Base-by-base conservation (phyloP, 2,888 invertebrate species). In the Imbricaverruca yamaguchii region DNA sequence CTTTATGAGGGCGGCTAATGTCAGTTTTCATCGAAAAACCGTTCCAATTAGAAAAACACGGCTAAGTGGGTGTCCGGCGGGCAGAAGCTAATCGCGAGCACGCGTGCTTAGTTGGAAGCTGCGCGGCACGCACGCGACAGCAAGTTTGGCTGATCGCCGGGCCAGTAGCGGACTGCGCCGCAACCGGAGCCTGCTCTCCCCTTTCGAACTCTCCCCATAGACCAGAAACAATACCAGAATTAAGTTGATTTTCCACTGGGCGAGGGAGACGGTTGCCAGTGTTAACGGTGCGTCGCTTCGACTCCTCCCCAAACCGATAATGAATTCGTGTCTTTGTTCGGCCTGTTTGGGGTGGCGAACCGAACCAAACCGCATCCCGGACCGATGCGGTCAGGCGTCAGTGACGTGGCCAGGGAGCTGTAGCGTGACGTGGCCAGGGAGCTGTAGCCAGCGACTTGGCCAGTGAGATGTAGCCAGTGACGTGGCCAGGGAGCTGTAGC, bases 11-110 rank as follows among this genome's bases (percentile, higher is more conserved):
- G 67, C 67, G n/a, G 67, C 74, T 74, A 53, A 74, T 74, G 53
- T 53, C n/a, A 21, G 74, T 53, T 74, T 53, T 74, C 74, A 74
- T 74, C 74, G 74, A 74, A 74, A 74, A 74, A 74, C 74, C 23
- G 53, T 74, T 74, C 74, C 25, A 74, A 74, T 74, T 74, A 74
- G 74, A 74, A 74, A 74, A 74, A 74, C 74, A 53, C 74, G 13
- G 74, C 53, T 12, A 39, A 53, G 53, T 53, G 74, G 53, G 74
- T 74, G 23, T 18, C 74, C 67, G 15, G 23, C 39, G 53, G 74
- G 53, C 74, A 9, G 18, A 15, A 21, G 53, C 53, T 74, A 74
- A 74, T 74, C 8, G 53, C 25, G 11, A 4, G 53, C 74, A 39
- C 8, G 15, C 53, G 74, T 74, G 53, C 53, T 74, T 74, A 74